phyloP scores from a whole-genome alignment of 2,797 vertebrate species.

The Gobio occitaniae region DNA sequence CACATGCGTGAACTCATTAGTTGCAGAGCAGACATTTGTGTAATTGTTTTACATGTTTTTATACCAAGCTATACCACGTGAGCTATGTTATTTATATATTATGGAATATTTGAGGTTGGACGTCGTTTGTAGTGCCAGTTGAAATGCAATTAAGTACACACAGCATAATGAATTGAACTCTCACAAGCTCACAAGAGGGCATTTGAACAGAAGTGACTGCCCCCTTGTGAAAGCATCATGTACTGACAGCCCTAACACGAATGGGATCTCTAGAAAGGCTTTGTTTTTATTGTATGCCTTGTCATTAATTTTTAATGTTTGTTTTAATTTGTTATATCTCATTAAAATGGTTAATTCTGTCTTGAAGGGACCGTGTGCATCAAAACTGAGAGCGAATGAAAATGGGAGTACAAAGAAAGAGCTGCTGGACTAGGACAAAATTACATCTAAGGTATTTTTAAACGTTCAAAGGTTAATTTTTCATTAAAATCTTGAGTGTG shows the following conservation, averaged over 20 bases:
- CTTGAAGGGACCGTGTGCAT: not conserved
- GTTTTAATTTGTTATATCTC: not conserved
- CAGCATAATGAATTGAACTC: not conserved
- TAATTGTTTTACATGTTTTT: not conserved
- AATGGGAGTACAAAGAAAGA: not conserved
- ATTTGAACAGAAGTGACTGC: constrained; percentile 80
- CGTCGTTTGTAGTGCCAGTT: not conserved
- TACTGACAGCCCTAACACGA: not conserved
- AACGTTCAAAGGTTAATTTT: not conserved
- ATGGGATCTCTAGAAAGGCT: not conserved
- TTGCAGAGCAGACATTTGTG: not conserved
- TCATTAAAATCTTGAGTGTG: not conserved
- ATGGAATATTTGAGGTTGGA: not conserved
- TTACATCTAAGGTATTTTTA: not conserved
- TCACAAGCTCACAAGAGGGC: constrained; percentile 17
- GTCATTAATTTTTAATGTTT: not conserved
- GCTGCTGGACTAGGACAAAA: not conserved
- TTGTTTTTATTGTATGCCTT: not conserved
- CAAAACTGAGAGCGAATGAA: not conserved
- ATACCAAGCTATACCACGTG: too few relatives aligned
- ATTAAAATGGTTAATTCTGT: not conserved
- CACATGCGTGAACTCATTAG: not conserved
- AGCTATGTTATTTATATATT: not conserved
- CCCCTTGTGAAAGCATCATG: constrained; percentile 74
- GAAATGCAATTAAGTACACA: constrained; percentile 38